phyloP scores from a whole-genome alignment of 1,140 invertebrate species.

The Paramacrobiotus metropolitanus region DNA sequence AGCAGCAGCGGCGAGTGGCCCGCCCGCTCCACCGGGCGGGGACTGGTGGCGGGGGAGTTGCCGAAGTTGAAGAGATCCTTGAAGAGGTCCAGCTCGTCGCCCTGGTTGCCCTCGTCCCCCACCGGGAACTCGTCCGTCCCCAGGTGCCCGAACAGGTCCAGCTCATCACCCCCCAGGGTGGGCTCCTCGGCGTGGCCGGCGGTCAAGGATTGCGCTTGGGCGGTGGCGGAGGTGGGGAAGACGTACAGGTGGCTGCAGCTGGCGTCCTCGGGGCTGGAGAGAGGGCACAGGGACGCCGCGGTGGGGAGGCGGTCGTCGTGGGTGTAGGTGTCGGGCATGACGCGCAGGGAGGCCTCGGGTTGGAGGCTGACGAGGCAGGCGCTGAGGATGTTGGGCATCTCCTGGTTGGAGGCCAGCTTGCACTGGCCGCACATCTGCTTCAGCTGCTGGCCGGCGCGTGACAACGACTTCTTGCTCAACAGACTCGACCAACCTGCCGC shows the following conservation, averaged over 20 bases:
- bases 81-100: not conserved
- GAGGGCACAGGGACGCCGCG: conserved; percentile 21
- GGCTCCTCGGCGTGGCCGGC: not conserved
- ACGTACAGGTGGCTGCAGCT: conserved; percentile 93
- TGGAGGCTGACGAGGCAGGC: conserved; percentile 91
- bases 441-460: conserved; percentile 58
- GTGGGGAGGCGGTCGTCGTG: conserved; percentile 50
- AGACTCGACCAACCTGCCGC: conserved; percentile 51
- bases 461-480: conserved; percentile 64
- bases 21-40: too few species aligned
- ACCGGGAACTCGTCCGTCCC: too few species aligned
- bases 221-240: conserved; percentile 89
- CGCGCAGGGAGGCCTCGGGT: conserved; percentile 65
- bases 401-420: conserved; percentile 45
- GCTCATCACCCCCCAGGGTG: not conserved
- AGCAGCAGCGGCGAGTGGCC: too few species aligned
- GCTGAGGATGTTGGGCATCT: conserved; percentile 68
- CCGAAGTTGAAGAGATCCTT: not conserved
- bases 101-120: not conserved
- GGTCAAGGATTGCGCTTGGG: conserved; percentile 36
- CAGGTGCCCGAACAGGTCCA: not conserved
- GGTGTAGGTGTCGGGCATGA: conserved; percentile 81
- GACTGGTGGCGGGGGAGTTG: not conserved
- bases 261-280: conserved; percentile 74
- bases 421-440: conserved; percentile 77